Evolutionary conservation across 2,113 vertebrate species (phyloP), one percentile per base, ranked within the genome.

Genomic region (Pygoscelis antarcticus): DNA sequence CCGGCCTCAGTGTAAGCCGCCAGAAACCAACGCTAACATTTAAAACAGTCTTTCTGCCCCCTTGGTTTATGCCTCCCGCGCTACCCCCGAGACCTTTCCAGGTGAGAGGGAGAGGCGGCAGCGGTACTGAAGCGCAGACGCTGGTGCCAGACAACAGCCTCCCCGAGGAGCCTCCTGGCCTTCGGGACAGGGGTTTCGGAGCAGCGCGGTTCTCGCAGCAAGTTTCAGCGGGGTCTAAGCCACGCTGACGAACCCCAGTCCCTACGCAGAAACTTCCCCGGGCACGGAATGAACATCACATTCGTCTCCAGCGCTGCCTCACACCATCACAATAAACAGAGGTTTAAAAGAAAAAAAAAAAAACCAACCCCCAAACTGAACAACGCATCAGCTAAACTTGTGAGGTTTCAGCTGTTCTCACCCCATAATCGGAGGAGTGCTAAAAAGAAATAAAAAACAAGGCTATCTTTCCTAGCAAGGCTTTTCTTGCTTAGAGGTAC

Each of bases 401-500:
- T 46, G 66, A 2, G 3, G 60, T 27, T 15, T 30, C 58, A 46
- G 51, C 60, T 62, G 22, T 26, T 77, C 47, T 75, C 25, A 46
- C 6, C 12, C 26, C 38, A 10, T 18, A 32, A 75, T n/a, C 71
- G 36, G 51, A 65, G 42, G 5, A 85, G 9, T 7, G 29, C 26
- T 75, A 89, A 94, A 87, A 90, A 83, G 11, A 49, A 93, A 93
- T 61, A 93, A 96, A 96, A 96, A 66, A 20, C 69, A 70, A 78
- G 36, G 71, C 23, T 36, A 8, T 11, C 54, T 85, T 86, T 91
- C 70, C 81, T 11, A 68, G 61, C n/a, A 65, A 90, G 76, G 62
- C 51, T 64, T 75, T 77, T 38, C 88, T 87, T 75, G 42, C 64
- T 74, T 14, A 54, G 20, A 57, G 87, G 16, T 16, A 52, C 68